Evolutionary conservation across 2,888 invertebrate genomes (phyloP).

Genomic region (Lagria hirta): DNA sequence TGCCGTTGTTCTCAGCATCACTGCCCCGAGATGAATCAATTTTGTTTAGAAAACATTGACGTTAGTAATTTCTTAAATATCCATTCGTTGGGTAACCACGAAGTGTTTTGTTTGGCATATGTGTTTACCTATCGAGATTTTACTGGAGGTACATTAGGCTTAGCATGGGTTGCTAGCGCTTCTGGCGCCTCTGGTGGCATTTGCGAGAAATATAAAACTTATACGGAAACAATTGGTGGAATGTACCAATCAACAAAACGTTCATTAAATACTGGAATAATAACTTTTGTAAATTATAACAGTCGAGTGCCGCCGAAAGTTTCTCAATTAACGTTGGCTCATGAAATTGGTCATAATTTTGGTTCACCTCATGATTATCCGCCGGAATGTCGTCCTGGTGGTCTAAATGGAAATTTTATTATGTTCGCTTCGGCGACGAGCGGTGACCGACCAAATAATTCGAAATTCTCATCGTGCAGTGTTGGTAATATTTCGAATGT

Average conservation of each 20-base stretch:
- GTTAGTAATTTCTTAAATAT: conserved; percentile 98
- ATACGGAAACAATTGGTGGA: conserved; percentile 93
- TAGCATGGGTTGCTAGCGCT: conserved; percentile 99
- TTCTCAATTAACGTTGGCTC: conserved; percentile 95
- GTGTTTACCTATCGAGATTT: conserved; percentile 98
- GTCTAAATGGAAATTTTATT: conserved; percentile 93
- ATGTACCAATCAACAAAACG: conserved; percentile 92
- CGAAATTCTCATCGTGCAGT: conserved; percentile 94
- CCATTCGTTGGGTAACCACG: conserved; percentile 95
- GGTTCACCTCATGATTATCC: conserved; percentile 97
- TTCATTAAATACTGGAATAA: conserved; percentile 96
- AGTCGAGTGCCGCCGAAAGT: conserved; percentile 96
- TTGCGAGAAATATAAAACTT: conserved; percentile 96
- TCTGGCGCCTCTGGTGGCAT: conserved; percentile 98
- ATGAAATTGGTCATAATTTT: conserved; percentile 99
- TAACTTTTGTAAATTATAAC: conserved; percentile 98
- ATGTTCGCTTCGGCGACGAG: conserved; percentile 99
- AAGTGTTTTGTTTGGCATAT: conserved; percentile 98
- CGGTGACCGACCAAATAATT: conserved; percentile 97
- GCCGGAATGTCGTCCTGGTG: conserved; percentile 86
- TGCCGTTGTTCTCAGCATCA: conserved; percentile 65
- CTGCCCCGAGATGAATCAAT: conserved; percentile 76
- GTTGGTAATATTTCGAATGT: conserved; percentile 94
- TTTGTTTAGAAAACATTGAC: conserved; percentile 96
- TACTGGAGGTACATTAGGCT: conserved; percentile 94